Conservation (phyloP, 2,888 invertebrate species). For the Syritta pipiens region DNA sequence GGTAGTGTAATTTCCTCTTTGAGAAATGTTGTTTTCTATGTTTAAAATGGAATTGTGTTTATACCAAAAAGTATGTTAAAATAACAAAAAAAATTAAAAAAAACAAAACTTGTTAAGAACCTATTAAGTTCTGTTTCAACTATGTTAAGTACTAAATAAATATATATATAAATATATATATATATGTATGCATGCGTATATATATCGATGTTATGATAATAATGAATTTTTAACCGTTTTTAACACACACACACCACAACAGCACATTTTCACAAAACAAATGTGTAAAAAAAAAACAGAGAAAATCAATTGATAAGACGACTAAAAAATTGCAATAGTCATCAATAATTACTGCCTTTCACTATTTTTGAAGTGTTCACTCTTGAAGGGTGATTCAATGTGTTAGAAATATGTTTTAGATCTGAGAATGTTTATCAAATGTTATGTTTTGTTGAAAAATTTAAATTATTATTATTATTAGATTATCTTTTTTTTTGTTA, state of each 20-base stretch:
- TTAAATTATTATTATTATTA: too few relatives aligned
- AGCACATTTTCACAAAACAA: slow-evolving; percentile 20
- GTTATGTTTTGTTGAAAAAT: slow-evolving; percentile 46
- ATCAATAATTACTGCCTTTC: slow-evolving; percentile 58
- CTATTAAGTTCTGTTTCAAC: slow-evolving; percentile 45
- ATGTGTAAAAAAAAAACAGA: slow-evolving; percentile 17
- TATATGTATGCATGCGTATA: slow-evolving; percentile 21
- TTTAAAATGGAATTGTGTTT: slow-evolving; percentile 46
- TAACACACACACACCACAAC: slow-evolving; percentile 27
- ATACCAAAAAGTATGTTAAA: too few relatives aligned
- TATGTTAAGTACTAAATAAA: slow-evolving; percentile 38
- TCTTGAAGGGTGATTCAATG: slow-evolving; percentile 10
- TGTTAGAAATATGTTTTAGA: slow-evolving; percentile 26
- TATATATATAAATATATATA: slow-evolving; percentile 2
- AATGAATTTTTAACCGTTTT: slow-evolving; percentile 26
- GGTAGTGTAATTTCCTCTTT: slow-evolving; percentile 37
- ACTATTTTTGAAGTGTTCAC: slow-evolving; percentile 37
- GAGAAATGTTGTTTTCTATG: slow-evolving; percentile 50
- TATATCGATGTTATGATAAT: slow-evolving; percentile 52
- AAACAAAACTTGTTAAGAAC: slow-evolving; percentile 43
- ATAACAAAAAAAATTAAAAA: slow-evolving; percentile 34
- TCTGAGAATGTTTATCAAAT: slow-evolving; percentile 56
- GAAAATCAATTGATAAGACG: slow-evolving; percentile 9
- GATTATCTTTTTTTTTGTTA: slow-evolving; percentile 29
- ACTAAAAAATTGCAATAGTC: slow-evolving; percentile 31